Base-by-base conservation (phyloP, 1,140 invertebrate genomes). In the Pectinophora gossypiella region DNA sequence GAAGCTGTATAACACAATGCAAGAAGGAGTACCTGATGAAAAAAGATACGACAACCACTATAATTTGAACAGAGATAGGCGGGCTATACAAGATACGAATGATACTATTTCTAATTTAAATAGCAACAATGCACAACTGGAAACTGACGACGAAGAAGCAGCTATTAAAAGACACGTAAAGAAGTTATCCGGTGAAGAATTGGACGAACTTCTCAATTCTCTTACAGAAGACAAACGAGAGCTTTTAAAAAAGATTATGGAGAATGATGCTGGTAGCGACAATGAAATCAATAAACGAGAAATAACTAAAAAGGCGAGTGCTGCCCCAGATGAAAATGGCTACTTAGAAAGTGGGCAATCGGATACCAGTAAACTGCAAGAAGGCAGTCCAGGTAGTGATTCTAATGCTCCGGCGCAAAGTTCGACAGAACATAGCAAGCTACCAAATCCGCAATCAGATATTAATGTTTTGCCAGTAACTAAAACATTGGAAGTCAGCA, bases 271-370 rank as follows among this genome's bases (percentile, higher is more conserved):
- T 43, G 21, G 59, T 15, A 45, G 46, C 19, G 38, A 59, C 20
- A 67, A 67, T 20, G 51, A 20, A 9, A 48, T 74, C 15, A 76
- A 68, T 60, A 87, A 87, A 58, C 63, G 82, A 50, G 84, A 87
- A 73, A 85, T 85, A 42, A 84, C 76, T 10, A 87, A 85, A 50
- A 87, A 85, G 64, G 71, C 80, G 13, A 77, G 65, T 9, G 61
- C 72, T 5, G 82, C 77, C 42, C 58, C 72, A 3, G 73, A 87
- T 52, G 73, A 79, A 56, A 78, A 76, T 46, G 72, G 54, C 56
- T 71, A 58, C 19, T 56, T 76, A 19, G 74, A 79, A 19, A 69
- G 51, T 59, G 61, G 58, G 12, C 60, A 68, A 54, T 68, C 70
- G 10, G 76, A 85, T 35, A 45, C 59, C 10, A 75, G 61, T 50